Base-by-base conservation (phyloP, 2,888 invertebrate species). In the Polyploca ridens region DNA sequence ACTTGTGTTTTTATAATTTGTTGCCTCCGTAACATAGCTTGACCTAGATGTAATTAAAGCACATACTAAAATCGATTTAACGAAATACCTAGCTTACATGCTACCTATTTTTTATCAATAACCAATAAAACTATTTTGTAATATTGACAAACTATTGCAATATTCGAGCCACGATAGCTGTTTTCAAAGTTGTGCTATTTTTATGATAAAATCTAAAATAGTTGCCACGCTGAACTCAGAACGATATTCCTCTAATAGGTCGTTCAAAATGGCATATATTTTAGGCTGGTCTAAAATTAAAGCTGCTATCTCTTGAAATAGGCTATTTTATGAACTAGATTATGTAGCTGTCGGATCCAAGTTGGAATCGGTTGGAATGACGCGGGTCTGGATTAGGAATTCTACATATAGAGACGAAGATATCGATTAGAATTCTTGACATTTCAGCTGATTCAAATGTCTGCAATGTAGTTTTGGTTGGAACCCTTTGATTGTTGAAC, bases 221-320 rank as follows among this genome's bases (percentile, higher is more conserved):
- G 10, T 10, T 19, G 54, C 19, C 7, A 10, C 16, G 54, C 19
- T 19, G 19, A 19, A 16, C 10, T 54, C 11, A 49, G n/a, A 49
- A 49, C 10, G 54, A 19, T 10, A 54, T 54, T 54, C 19, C 16
- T 3, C 16, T 10, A 19, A 2, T 54, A n/a, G 60, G 38, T 10
- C 60, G 19, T 11, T 60, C 38, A n/a, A 41, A 60, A 60, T 60
- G 60, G 11, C 60, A 19, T 16, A 59, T 59, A 59, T 59, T 33
- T 59, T 35, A 16, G 38, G 11, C 35, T 11, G 60, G 8, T 16
- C 60, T 41, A 8, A 59, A 38, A 38, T 41, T 60, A 60, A 60
- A 41, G 13, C 58, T 6, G 33, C 59, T 16, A 8, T 10, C 54
- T 16, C 5, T 6, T n/a, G 46, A 46, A 19, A 54, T 54, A 54